Evolutionary conservation across 2,888 invertebrate genomes (phyloP), one percentile per base, ranked within the genome.

Genomic region (Listrodromus nycthemerus): DNA sequence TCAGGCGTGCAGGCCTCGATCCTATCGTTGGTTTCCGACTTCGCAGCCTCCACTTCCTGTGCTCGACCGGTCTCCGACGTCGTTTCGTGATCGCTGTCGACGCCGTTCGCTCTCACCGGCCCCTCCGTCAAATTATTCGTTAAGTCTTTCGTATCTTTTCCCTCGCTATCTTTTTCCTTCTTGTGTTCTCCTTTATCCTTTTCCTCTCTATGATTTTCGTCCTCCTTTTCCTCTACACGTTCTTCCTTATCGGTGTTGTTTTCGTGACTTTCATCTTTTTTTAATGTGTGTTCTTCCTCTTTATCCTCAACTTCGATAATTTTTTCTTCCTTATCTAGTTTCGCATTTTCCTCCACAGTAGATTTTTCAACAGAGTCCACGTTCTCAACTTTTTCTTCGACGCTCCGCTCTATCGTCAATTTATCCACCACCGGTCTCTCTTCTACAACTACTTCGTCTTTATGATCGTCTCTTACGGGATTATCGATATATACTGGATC

Each of bases 1-100:
- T 78, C 61, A n/a, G 82, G 13, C 16, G 16, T 1, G 55, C 24
- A 1, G 2, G 7, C 30, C 1, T 27, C 61, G 30, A 61, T n/a
- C 30, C n/a, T 6, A 5, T 0, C 10, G 7, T 61, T 16, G 24
- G 52, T 52, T 3, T 52, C 58, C 27, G 27, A 61, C 1, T 61
- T 27, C 0, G 16, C 0, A 55, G 74, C 52, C 21, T 19, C 50
- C 24, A 13, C 6, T 16, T 55, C 58, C 58, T 50, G 70, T 8
- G 33, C 50, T 7, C n/a, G 65, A 41, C 27, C 67, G 24, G 55
- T 52, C 8, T 80, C 84, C 27, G 77, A 37, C 4, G 80, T 69
- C 0, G 81, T 84, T 10, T 83, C 81, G 45, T 75, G 73, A n/a
- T 85, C 85, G 8, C 66, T 48, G 0, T 82, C 85, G 8, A 82